Base-by-base conservation (phyloP, 2,888 invertebrate genomes). In the Aethes cnicana region DNA sequence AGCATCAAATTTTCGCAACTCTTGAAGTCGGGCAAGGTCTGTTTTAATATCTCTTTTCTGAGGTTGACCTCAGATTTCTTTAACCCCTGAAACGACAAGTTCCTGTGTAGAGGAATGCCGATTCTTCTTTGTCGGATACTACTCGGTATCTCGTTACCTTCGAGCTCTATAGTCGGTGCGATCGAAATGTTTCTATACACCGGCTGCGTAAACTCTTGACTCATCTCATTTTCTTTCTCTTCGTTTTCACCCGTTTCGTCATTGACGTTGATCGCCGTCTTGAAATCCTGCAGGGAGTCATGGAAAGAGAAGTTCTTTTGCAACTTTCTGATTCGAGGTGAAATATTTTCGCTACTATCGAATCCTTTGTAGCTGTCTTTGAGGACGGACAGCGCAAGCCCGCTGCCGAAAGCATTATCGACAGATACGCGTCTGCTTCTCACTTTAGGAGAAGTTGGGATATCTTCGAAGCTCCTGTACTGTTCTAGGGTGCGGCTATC, bases 391-490 rank as follows among this genome's bases (percentile, higher is more conserved):
- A 80, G 60, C 25, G 78, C 81, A 37, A 76, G 50, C 55, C 69
- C 74, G 33, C 70, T 72, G 30, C 73, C 74, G 9, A 63, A 64
- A 44, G 68, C 70, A 20, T 71, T 60, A 43, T 77, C 81, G 9
- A 69, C 74, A 69, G 87, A 88, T 81, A 79, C 81, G 26, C 82
- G 80, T 67, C 87, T 77, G 66, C 79, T 87, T 86, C 71, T 88
- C 84, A 67, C 67, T 69, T 61, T 70, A 1, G 53, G 83, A 84
- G 84, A 83, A 83, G 79, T 74, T 21, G 81, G 80, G 61, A 85
- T 78, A 84, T 88, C 86, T 64, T 86, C 88, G 47, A 81, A 80
- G 64, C 85, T 86, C 56, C 73, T 79, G 49, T 74, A 74, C 57
- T 68, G 73, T 36, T 81, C 82, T 26, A 68, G 55, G 14, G 58